phyloP scores from a whole-genome alignment of 2,113 vertebrate species.

The Morone saxatilis region DNA sequence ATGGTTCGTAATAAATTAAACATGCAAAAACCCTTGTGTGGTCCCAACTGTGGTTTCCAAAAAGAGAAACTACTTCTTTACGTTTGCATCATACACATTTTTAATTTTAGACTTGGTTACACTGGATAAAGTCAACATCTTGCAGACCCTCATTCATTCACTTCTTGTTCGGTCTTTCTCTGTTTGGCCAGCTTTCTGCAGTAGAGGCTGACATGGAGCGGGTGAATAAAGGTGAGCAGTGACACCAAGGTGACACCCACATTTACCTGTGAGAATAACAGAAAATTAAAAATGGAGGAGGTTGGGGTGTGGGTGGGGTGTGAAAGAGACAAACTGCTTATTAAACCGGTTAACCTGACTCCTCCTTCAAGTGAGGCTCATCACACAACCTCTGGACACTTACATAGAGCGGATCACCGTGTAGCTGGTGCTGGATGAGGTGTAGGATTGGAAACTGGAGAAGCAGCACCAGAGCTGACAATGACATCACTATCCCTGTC shows the following conservation, averaged over 20 bases:
- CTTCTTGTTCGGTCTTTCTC: neutral
- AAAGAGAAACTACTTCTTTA: no score
- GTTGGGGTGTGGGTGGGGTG: no score
- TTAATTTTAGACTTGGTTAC: no score
- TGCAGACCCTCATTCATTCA: no score
- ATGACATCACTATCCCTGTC: constrained; percentile 84
- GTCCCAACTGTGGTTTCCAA: no score
- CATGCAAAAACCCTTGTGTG: no score
- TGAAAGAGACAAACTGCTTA: no score
- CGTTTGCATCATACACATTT: no score
- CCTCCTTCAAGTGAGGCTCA: no score
- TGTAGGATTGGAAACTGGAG: constrained; percentile 85
- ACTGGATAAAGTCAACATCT: no score
- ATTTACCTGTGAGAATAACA: constrained; percentile 80
- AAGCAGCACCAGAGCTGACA: constrained; percentile 85
- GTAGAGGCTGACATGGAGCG: constrained; percentile 77
- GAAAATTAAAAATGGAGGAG: neutral
- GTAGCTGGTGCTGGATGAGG: constrained; percentile 77
- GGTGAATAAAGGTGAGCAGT: constrained; percentile 83
- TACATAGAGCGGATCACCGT: constrained; percentile 82
- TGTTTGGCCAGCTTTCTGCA: constrained; percentile 59
- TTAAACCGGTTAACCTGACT: no score
- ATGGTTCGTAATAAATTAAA: no score
- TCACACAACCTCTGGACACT: constrained; percentile 52
- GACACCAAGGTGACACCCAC: constrained; percentile 75